A percentile compares a stretch with the other conserved stretches of the same genome.
These are phyloP conservation scores for Tetrapedia diversipes DNA, from an alignment of 2,888 invertebrate genomes.

Conservation along the genomic window DNA sequence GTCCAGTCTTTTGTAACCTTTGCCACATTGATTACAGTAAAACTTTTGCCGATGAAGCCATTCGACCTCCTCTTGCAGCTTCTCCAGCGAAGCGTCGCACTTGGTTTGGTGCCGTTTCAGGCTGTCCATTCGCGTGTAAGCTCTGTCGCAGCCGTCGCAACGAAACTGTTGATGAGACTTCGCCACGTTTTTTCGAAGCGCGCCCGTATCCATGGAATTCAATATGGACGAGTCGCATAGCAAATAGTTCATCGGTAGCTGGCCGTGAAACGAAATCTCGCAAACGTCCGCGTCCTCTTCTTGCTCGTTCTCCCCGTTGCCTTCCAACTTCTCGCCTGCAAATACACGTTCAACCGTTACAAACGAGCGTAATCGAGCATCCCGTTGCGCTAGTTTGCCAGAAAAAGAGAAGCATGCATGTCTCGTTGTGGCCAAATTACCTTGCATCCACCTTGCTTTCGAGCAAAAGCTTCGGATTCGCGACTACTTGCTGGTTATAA, in stretches of 20 bases:
- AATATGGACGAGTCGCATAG: constrained; percentile 66
- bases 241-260: constrained; percentile 62
- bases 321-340: constrained; percentile 59
- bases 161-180: constrained; percentile 67
- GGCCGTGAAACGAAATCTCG: constrained; percentile 65
- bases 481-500: constrained; percentile 22
- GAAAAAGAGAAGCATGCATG: constrained; percentile 34
- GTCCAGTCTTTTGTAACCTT: constrained; percentile 79
- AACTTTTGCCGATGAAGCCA: constrained; percentile 63
- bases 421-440: constrained; percentile 16
- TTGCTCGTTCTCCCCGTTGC: constrained; percentile 35
- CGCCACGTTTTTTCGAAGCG: constrained; percentile 44
- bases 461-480: constrained; percentile 9
- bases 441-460: constrained; percentile 7
- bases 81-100: constrained; percentile 81
- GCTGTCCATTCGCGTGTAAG: constrained; percentile 80
- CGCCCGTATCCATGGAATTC: constrained; percentile 59
- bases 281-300: constrained; percentile 62
- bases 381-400: neutral
- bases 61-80: constrained; percentile 60
- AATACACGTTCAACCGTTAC: constrained; percentile 57
- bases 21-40: constrained; percentile 78
- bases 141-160: constrained; percentile 80
- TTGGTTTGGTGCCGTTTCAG: constrained; percentile 77
- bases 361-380: neutral